These are phyloP conservation scores for Oscheius sp. DNA, from an alignment of 1,140 invertebrate genomes.

Conservation along the genomic window DNA sequence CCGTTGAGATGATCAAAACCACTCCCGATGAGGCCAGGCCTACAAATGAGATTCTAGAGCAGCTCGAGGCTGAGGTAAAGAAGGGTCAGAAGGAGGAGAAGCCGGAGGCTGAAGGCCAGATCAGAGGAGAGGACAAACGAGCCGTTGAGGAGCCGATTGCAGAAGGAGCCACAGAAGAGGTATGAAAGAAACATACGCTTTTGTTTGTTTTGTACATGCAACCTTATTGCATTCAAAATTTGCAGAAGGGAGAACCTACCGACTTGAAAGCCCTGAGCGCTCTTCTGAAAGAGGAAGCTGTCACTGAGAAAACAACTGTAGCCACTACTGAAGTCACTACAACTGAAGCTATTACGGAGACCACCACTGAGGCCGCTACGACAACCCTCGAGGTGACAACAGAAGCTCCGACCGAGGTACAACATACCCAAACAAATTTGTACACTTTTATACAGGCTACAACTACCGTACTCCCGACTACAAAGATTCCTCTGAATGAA, in stretches of 20 bases:
- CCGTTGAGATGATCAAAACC: neutral
- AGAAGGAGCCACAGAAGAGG: slow-evolving; percentile 3
- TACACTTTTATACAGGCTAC: neutral
- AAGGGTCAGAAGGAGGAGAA: slow-evolving; percentile 3
- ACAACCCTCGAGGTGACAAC: neutral
- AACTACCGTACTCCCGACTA: neutral
- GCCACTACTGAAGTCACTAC: slow-evolving; percentile 4
- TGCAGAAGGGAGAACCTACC: no score
- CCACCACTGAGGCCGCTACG: neutral
- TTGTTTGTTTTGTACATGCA: no score
- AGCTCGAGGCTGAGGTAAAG: neutral
- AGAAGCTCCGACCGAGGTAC: neutral
- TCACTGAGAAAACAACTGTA: slow-evolving; percentile 1
- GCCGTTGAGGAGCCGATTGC: slow-evolving; percentile 1
- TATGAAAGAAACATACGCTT: neutral
- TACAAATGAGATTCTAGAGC: neutral
- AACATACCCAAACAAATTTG: neutral
- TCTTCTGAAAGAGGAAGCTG: no score
- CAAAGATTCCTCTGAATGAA: neutral
- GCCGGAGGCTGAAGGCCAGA: neutral
- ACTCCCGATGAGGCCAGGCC: neutral
- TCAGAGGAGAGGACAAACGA: slow-evolving; percentile 5
- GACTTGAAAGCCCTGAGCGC: no score
- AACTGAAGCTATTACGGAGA: slow-evolving; percentile 1
- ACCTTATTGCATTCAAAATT: no score